Conservation (phyloP, 2,113 vertebrate species). For the Charina bottae region DNA sequence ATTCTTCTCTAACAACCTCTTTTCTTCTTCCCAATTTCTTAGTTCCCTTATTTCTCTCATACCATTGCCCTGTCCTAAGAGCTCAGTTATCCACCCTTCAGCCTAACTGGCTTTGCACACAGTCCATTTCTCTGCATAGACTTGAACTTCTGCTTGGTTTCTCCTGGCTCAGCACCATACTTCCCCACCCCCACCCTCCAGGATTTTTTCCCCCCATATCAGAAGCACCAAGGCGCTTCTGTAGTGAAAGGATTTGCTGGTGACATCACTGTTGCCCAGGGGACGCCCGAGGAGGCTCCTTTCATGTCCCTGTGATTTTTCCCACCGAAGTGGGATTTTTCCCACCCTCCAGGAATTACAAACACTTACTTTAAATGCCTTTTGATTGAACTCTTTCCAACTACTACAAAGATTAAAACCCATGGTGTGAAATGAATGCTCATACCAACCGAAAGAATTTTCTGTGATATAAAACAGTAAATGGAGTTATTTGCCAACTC, state of each 20-base stretch:
- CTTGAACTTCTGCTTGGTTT: neutral
- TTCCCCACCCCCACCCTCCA: neutral
- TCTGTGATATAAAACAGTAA: constrained; percentile 56
- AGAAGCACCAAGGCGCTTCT: too few species aligned
- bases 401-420: constrained; percentile 41
- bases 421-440: constrained; percentile 52
- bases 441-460: constrained; percentile 38
- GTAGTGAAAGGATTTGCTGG: too few species aligned
- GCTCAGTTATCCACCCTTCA: neutral
- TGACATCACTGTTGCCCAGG: too few species aligned
- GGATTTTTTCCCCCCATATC: too few species aligned
- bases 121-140: neutral
- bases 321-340: too few species aligned
- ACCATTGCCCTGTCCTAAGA: neutral
- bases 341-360: neutral
- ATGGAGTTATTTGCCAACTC: constrained; percentile 65
- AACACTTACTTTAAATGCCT: neutral
- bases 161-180: neutral
- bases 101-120: neutral
- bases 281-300: too few species aligned
- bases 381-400: neutral
- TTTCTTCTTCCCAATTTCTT: neutral
- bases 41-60: neutral
- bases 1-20: neutral
- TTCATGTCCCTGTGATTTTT: too few species aligned